Base-by-base conservation (phyloP, 2,113 vertebrate genomes). In the Dicaeum eximium region DNA sequence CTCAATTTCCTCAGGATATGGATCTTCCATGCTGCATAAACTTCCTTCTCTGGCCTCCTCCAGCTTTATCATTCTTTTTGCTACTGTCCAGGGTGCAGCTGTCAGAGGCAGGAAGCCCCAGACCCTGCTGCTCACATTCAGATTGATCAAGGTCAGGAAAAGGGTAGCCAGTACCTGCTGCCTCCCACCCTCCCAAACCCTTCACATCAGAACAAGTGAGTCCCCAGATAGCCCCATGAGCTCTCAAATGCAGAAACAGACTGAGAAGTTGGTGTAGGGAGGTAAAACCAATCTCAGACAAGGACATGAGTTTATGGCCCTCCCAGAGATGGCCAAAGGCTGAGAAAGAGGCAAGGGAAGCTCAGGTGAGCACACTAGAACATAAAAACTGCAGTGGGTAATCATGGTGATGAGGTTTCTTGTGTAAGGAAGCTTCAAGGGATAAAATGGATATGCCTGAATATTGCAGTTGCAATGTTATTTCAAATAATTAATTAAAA, bases 1-100 rank as follows among this genome's bases (percentile, higher is more conserved):
- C 38, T 86, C 75, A 53, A 18, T 92, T 97, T 94, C 88, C 90
- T 96, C 88, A 97, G 95, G 93, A 96, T 96, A 81, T 93, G 85
- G 88, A 48, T 88, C 75, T 74, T 81, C 73, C 72, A 88, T 57
- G 48, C 75, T 78, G 80, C 93, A 96, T 95, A 96, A 96, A 96
- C 90, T 95, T 96, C 94, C 93, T 96, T 96, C 82, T 79, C 82
- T 93, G 90, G 60, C 78, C 64, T 93, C 80, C 79, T 96, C 62
- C 35, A 71, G 64, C 69, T 83, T 92, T 50, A 58, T 93, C 95
- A 94, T 82, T 96, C 80, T 93, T 93, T 80, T 73, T 96, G 82
- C 79, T 95, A n/a, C 90, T 86, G 82, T 80, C 79, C 82, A 96
- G 79, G 64, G 85, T 77, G 81, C 94, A 96, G 94, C 88, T 97